Evolutionary conservation across 2,888 invertebrate genomes (phyloP).

Genomic region (Orthonychiurus folsomi): DNA sequence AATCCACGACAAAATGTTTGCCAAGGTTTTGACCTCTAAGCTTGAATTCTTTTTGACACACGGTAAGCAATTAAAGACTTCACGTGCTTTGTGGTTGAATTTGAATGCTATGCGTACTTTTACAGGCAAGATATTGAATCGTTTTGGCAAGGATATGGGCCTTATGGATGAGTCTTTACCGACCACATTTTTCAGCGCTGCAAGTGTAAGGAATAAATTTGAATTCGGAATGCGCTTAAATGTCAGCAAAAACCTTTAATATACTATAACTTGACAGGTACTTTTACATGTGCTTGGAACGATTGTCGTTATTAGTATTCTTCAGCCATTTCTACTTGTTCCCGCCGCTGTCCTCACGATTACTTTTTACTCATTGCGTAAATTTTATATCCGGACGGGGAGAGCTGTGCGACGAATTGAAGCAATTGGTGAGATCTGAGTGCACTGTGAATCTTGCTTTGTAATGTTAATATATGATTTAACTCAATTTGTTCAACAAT

Average conservation of each 20-base stretch:
- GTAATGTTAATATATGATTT: too few species aligned
- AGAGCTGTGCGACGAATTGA: slow-evolving; percentile 48
- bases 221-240: background rate
- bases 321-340: slow-evolving; percentile 36
- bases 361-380: slow-evolving; percentile 44
- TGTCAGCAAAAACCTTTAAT: too few species aligned
- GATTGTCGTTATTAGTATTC: slow-evolving; percentile 26
- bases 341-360: slow-evolving; percentile 44
- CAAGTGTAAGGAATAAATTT: slow-evolving; percentile 22
- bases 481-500: background rate
- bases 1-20: slow-evolving; percentile 76
- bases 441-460: too few species aligned
- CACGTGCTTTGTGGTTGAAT: too few species aligned
- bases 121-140: slow-evolving; percentile 26
- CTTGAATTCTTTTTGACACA: slow-evolving; percentile 84
- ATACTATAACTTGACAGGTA: too few species aligned
- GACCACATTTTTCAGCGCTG: slow-evolving; percentile 31
- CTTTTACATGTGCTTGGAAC: slow-evolving; percentile 42
- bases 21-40: slow-evolving; percentile 65
- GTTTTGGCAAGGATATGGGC: slow-evolving; percentile 35
- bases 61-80: slow-evolving; percentile 50
- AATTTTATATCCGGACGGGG: slow-evolving; percentile 46
- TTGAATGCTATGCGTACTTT: too few species aligned
- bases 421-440: slow-evolving; percentile 46
- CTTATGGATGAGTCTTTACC: slow-evolving; percentile 36